These are phyloP conservation scores for Bombus waltoni DNA, from an alignment of 1,140 invertebrate species.

Conservation along the genomic window DNA sequence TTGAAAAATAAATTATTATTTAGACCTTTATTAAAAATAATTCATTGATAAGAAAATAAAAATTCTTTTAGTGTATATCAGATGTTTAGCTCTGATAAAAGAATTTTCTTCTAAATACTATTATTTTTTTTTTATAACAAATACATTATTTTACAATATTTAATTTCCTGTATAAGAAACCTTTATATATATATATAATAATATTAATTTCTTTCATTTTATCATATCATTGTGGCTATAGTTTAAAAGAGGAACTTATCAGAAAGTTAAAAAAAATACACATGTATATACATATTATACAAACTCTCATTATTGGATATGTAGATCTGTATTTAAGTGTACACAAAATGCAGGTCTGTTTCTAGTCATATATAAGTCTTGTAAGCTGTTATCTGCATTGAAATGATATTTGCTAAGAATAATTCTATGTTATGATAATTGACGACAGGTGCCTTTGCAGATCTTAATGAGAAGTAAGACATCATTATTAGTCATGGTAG, in stretches of 20 bases:
- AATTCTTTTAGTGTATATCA: background rate
- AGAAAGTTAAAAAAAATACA: background rate
- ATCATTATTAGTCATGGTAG: constrained; percentile 60
- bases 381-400: constrained; percentile 60
- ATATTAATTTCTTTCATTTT: background rate
- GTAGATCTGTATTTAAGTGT: constrained; percentile 22
- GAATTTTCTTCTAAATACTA: background rate
- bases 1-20: background rate
- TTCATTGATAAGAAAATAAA: background rate
- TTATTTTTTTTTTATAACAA: background rate
- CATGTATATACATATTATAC: background rate
- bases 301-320: background rate
- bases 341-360: constrained; percentile 25
- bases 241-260: too few species aligned
- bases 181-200: background rate
- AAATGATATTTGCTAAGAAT: constrained; percentile 70
- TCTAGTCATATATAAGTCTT: constrained; percentile 20
- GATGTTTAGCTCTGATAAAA: background rate
- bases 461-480: constrained; percentile 58
- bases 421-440: constrained; percentile 75
- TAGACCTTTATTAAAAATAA: background rate
- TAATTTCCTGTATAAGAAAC: background rate
- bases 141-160: background rate
- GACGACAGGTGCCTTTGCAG: constrained; percentile 72
- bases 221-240: background rate